Base-by-base conservation (phyloP, 2,113 vertebrate species). In the Sinocyclocheilus anophthalmus region DNA sequence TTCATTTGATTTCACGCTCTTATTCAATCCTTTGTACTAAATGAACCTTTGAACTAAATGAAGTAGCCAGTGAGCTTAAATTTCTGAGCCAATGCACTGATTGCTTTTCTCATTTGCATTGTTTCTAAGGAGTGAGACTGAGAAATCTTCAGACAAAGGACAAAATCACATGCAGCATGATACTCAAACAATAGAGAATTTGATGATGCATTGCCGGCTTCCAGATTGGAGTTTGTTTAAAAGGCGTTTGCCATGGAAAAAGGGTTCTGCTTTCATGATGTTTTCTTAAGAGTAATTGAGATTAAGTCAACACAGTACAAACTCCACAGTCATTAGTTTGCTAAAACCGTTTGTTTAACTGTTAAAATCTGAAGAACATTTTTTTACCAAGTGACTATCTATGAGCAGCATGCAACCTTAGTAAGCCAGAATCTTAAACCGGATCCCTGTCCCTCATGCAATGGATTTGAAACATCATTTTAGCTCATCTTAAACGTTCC, bases 51-150 rank as follows among this genome's bases (percentile, higher is more conserved):
- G 65, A 83, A 81, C 78, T 81, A 65, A 65, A 65, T 81, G 13
- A 81, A 81, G 61, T 26, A 42, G 59, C 78, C 59, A 81, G 78
- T 81, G 18, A 81, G 57, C 78, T 81, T 81, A 81, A 48, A 82
- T 69, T 48, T 69, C 14, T 82, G 63, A 69, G 26, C 61, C 3
- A 26, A 53, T 82, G 42, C 42, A 53, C 61, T 82, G 80, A 82
- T 82, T 69, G 80, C 63, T 82, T 82, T 82, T 72, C 33, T 55
- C 20, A 42, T 83, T 83, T 83, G 48, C 67, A 26, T 73, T 73
- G 65, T 83, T 83, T 73, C 30, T 39, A 55, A 73, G 67, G 30
- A 83, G 42, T 2, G 6, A 20, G 80, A 82, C 24, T 20, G 16
- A 82, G 63, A 82, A 50, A 39, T 50, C 80, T 67, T 81, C 61